Percentiles rank a stretch among this genome's conserved stretches.
These are phyloP conservation scores for Axis porcinus DNA, from an alignment of 2,113 vertebrate genomes.

Conservation along the genomic window DNA sequence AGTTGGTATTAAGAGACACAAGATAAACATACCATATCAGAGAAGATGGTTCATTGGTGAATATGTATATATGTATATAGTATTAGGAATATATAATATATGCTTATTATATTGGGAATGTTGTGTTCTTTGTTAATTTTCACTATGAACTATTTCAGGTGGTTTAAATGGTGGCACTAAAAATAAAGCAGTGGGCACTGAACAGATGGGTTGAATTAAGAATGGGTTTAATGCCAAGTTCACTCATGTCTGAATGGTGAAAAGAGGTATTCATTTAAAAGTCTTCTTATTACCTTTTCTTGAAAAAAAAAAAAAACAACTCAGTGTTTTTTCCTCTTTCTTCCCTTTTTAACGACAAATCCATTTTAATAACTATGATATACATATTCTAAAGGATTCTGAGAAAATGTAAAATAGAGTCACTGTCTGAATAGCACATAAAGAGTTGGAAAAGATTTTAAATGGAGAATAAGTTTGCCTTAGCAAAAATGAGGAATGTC, in stretches of 20 bases:
- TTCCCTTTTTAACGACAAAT: slow-evolving; percentile 62
- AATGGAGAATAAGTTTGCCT: neutral
- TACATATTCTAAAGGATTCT: slow-evolving; percentile 19
- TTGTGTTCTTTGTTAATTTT: slow-evolving; percentile 64
- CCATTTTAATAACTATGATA: slow-evolving; percentile 31
- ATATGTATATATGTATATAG: neutral
- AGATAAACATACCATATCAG: neutral
- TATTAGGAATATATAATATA: neutral
- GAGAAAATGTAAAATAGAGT: slow-evolving; percentile 54
- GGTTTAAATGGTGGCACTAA: slow-evolving; percentile 57
- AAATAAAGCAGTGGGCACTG: slow-evolving; percentile 43
- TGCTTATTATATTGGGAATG: slow-evolving; percentile 12
- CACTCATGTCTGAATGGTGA: slow-evolving; percentile 66
- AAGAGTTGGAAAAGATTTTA: neutral
- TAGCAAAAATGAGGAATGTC: slow-evolving; percentile 24
- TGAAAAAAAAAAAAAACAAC: neutral
- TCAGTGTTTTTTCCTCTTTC: neutral
- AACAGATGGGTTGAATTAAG: slow-evolving; percentile 75
- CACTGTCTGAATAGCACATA: neutral
- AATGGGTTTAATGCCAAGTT: slow-evolving; percentile 58
- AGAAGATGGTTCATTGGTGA: slow-evolving; percentile 1
- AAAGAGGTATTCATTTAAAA: slow-evolving; percentile 72
- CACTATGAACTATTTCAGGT: slow-evolving; percentile 56
- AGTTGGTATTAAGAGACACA: neutral
- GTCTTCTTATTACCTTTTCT: slow-evolving; percentile 28